These are phyloP conservation scores for Barnardius zonarius DNA, from an alignment of 2,113 vertebrate genomes.

Conservation along the genomic window DNA sequence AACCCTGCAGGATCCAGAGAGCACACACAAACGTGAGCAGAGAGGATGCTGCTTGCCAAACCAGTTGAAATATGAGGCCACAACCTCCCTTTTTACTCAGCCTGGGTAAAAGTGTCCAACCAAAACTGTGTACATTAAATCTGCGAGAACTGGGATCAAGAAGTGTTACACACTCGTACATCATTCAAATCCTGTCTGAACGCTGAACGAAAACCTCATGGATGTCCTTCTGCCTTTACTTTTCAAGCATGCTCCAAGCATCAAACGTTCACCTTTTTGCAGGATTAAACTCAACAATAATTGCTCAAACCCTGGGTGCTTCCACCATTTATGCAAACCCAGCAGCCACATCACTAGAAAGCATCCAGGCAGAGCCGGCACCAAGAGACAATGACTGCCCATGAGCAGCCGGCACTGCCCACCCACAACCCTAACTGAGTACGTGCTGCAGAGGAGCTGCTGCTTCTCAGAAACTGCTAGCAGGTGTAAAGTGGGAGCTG, in stretches of 20 bases:
- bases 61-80: background rate
- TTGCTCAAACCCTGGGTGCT: background rate
- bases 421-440: background rate
- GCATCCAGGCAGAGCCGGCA: background rate
- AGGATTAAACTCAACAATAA: background rate
- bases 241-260: background rate
- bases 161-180: accelerated
- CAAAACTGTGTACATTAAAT: accelerated
- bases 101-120: background rate
- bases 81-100: background rate
- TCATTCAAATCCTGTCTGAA: background rate
- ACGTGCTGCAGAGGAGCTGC: background rate
- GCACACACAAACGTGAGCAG: background rate
- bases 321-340: background rate
- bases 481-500: background rate
- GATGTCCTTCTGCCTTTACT: background rate
- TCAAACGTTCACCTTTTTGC: background rate
- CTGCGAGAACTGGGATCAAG: background rate
- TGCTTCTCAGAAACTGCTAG: background rate
- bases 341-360: background rate
- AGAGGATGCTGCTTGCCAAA: background rate
- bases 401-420: accelerated
- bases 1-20: background rate
- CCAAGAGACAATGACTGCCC: no score
- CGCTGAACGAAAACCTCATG: background rate